Evolutionary conservation across 2,888 invertebrate genomes (phyloP), one percentile per base, ranked within the genome.

Genomic region (Dynastes hyllus): DNA sequence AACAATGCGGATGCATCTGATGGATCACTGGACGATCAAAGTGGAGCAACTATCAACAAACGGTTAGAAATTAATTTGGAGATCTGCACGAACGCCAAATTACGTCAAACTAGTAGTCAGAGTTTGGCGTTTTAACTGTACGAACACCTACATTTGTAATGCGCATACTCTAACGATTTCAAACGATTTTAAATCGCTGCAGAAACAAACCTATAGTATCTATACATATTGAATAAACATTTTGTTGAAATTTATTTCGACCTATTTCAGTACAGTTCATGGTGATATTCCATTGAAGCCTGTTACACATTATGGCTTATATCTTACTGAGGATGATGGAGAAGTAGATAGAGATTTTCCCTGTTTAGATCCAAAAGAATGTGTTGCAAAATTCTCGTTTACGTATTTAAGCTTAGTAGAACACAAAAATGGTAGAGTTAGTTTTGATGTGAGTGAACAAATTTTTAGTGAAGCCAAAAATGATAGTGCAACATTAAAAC

Each of bases 321-420:
- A 96, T 87, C 97, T 98, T 88, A 97, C 97, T 37, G 98, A 98
- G 89, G 98, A 98, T 86, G 97, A 98, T 87, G 98, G 98, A 1
- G 98, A 98, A 90, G 95, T 97, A 2, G 97, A 97, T 88, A 92
- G 93, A 89, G 98, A 97, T 84, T 98, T 99, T 87, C 98, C 98
- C 0, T 95, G 95, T 83, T 90, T 99, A 11, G 97, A 98, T 87
- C 92, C 94, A 13, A 92, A 93, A 80, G 98, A 98, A 89, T 94
- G 95, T 1, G 95, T 98, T 83, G 95, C 95, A 0, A 98, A 98
- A 89, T 98, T 98, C 89, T 97, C 97, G 40, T 98, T 98, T 88
- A 93, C 93, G 11, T 95, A 95, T 84, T 91, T 98, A 13, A 98
- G 98, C 4, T 91, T 98, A 16, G 95, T 97, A 0, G 96, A 97